Conservation (phyloP, 2,888 invertebrate genomes). For the Horisme vitalbata region DNA sequence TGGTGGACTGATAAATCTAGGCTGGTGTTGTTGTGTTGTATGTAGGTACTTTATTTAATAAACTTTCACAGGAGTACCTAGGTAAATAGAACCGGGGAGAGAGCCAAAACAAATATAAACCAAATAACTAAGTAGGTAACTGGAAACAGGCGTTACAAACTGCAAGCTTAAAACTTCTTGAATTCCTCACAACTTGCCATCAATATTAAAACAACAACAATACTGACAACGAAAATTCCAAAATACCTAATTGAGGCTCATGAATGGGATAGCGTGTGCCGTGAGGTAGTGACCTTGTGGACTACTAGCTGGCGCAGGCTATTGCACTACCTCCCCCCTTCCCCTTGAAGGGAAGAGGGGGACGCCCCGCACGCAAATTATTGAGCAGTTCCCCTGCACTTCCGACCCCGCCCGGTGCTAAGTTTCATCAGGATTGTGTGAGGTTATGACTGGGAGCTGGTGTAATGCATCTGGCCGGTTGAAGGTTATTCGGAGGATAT, state of each 20-base stretch:
- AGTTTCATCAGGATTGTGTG: constrained; percentile 52
- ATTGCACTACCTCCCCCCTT: constrained; percentile 54
- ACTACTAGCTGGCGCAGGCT: constrained; percentile 60
- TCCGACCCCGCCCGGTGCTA: constrained; percentile 59
- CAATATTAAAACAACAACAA: no score
- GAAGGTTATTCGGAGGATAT: constrained; percentile 9
- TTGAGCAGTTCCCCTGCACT: constrained; percentile 60
- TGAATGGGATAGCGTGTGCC: constrained; percentile 59
- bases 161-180: no score
- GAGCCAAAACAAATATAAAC: no score
- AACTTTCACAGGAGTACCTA: no score
- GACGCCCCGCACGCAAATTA: constrained; percentile 65
- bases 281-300: constrained; percentile 74
- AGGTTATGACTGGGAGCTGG: constrained; percentile 42
- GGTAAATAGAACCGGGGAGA: no score
- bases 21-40: no score
- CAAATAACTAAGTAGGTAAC: no score
- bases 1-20: no score
- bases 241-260: constrained; percentile 59
- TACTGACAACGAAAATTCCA: constrained; percentile 42
- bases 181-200: no score
- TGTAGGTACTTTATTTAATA: no score
- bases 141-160: no score
- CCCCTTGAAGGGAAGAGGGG: constrained; percentile 25
- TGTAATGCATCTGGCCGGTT: constrained; percentile 7